Conservation (phyloP, 2,113 vertebrate genomes). For the Piliocolobus tephrosceles region DNA sequence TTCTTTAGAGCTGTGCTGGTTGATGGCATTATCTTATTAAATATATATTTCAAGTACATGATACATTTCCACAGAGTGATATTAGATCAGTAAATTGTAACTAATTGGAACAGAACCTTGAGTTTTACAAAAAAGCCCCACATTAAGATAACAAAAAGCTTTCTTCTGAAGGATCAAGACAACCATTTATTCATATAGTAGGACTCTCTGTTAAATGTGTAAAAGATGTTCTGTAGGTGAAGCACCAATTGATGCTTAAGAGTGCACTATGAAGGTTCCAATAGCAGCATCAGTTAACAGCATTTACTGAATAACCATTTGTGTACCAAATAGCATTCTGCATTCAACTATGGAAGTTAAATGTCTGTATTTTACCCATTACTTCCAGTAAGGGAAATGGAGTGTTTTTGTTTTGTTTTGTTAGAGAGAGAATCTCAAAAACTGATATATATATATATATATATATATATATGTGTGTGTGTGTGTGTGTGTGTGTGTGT, state of each 20-base stretch:
- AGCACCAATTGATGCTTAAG: background rate
- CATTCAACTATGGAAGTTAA: background rate
- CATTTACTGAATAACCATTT: background rate
- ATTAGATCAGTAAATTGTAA: slow-evolving; percentile 35
- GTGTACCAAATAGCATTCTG: background rate
- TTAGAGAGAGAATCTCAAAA: background rate
- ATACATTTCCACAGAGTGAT: slow-evolving; percentile 64
- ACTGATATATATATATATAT: background rate
- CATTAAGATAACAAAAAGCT: slow-evolving; percentile 15
- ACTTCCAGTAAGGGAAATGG: background rate
- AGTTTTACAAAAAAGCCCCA: slow-evolving; percentile 19
- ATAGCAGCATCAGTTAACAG: background rate
- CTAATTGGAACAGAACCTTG: slow-evolving; percentile 51
- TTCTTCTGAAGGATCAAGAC: slow-evolving; percentile 27
- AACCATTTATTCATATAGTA: background rate
- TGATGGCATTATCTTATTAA: slow-evolving; percentile 74
- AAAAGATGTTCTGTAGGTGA: background rate
- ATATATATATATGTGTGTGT: too few relatives aligned
- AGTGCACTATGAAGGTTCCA: background rate
- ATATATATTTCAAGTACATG: slow-evolving; percentile 72
- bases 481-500: too few relatives aligned
- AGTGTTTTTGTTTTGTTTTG: background rate
- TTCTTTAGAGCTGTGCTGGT: slow-evolving; percentile 74
- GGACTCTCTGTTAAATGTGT: background rate
- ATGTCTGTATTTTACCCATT: background rate